Base-by-base conservation (phyloP, 2,888 invertebrate species). In the Scaptomyza parva region DNA sequence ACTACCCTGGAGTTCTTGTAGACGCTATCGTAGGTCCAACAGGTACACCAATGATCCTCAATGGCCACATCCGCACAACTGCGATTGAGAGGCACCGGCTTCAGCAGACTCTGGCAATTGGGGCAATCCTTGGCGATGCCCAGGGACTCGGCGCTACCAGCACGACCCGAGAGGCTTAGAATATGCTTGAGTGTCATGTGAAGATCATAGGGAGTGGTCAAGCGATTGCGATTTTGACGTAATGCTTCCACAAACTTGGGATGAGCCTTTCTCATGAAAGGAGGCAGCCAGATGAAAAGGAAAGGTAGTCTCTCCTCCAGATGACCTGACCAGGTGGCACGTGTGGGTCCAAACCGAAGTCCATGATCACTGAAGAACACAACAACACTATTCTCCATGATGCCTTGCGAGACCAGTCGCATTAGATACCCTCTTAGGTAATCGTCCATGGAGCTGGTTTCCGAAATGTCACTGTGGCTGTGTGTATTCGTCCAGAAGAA, bases 341-440 rank as follows among this genome's bases (percentile, higher is more conserved):
- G 93, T 40, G 95, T 93, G n/a, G 93, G 93, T 0, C 96, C 96
- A 89, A 95, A 96, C 9, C 96, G 93, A 86, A 96, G 93, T 0
- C 97, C 96, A 81, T 96, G 96, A 88, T 96, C 96, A 83, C 96
- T 96, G 54, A 96, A 92, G 74, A 96, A 95, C 57, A 96, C 92
- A 1, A 96, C 92, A 77, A 96, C 93, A 2, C 95, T 94, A 41
- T 94, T 94, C 40, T 94, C 93, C 50, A 95, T 88, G 5, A 94
- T 92, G 0, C 94, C 94, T 0, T 93, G 93, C n/a, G 92, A 92
- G 4, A 93, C 91, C 37, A 96, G 90, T 28, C 93, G 92, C 62
- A 93, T 91, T 28, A 96, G 92, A 80, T 95, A 94, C 18, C 92
- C 90, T 41, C 93, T 91, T 54, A 96, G 89, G 50, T 94, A 93